Conservation (phyloP, 2,797 vertebrate genomes). For the Sebastes paucispinis region DNA sequence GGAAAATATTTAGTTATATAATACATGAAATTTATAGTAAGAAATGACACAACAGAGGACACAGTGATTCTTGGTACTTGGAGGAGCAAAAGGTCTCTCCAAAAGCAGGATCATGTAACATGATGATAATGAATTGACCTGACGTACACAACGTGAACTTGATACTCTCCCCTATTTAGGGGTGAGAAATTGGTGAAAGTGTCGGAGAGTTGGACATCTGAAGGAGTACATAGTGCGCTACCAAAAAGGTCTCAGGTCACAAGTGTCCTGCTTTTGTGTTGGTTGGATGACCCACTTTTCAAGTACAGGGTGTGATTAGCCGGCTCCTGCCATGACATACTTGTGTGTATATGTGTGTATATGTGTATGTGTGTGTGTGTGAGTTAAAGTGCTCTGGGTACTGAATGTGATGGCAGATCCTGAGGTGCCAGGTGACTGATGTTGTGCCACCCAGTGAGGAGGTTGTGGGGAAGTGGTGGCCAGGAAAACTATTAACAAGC, state of each 20-base stretch:
- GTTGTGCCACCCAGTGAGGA: slow-evolving; percentile 6
- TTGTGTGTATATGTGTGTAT: background rate
- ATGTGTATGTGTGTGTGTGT: background rate
- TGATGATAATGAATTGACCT: slow-evolving; percentile 10
- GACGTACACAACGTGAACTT: slow-evolving; percentile 23
- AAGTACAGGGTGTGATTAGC: slow-evolving; percentile 43
- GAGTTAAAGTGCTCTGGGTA: slow-evolving; percentile 48
- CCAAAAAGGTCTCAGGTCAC: slow-evolving; percentile 40
- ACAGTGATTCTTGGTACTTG: slow-evolving; percentile 1
- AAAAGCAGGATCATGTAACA: slow-evolving; percentile 20
- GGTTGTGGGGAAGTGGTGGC: slow-evolving; percentile 24
- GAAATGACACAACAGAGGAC: background rate
- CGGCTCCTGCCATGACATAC: slow-evolving; percentile 28
- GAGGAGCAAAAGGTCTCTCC: background rate
- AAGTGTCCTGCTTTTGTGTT: slow-evolving; percentile 48
- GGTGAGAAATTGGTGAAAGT: slow-evolving; percentile 7
- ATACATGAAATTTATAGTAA: background rate
- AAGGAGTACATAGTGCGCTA: background rate
- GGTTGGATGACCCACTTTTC: slow-evolving; percentile 52
- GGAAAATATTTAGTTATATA: background rate
- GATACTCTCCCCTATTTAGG: slow-evolving; percentile 22
- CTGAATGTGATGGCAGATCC: slow-evolving; percentile 19
- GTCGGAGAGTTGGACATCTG: slow-evolving; percentile 10
- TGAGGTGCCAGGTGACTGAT: slow-evolving; percentile 26
- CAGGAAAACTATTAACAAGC: slow-evolving; percentile 23